Percentiles rank a stretch among this genome's conserved stretches.
phyloP scores from a whole-genome alignment of 1,140 invertebrate genomes.

The Zelostemma sp. region DNA sequence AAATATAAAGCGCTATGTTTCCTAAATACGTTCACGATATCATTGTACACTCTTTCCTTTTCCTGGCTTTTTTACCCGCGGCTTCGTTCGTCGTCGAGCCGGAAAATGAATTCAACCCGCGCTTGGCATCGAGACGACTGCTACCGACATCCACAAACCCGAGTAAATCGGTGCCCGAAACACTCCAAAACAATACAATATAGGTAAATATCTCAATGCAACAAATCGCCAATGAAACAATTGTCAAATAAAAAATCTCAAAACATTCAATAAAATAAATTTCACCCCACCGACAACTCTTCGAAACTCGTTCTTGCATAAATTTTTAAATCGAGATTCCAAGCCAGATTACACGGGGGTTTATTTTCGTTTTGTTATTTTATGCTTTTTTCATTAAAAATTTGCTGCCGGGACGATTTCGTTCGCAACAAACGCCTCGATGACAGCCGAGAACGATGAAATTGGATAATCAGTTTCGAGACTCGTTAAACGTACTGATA shows the following conservation, averaged over 20 bases:
- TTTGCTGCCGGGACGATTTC: no score
- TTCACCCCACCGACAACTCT: conserved; percentile 23
- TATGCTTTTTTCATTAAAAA: no score
- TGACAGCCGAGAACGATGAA: no score
- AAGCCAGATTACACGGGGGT: no score
- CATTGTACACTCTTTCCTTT: conserved; percentile 18
- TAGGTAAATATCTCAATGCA: conserved; percentile 35
- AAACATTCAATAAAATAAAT: conserved; percentile 33
- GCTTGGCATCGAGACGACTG: not conserved
- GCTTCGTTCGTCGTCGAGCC: conserved; percentile 5
- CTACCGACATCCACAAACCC: no score
- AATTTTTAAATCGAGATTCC: no score
- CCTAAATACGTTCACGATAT: conserved; percentile 54
- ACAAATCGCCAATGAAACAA: conserved; percentile 24
- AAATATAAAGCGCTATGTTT: conserved; percentile 64
- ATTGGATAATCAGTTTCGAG: no score
- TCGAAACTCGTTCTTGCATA: no score
- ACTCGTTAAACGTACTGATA: no score
- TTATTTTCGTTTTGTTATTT: no score
- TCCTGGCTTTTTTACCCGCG: conserved; percentile 9
- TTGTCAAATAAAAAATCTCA: conserved; percentile 12
- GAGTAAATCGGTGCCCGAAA: conserved; percentile 16
- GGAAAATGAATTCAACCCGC: not conserved
- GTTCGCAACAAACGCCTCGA: no score
- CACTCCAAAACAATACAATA: conserved; percentile 39